Conservation (phyloP, 2,888 invertebrate genomes). For the Desoria tigrina region DNA sequence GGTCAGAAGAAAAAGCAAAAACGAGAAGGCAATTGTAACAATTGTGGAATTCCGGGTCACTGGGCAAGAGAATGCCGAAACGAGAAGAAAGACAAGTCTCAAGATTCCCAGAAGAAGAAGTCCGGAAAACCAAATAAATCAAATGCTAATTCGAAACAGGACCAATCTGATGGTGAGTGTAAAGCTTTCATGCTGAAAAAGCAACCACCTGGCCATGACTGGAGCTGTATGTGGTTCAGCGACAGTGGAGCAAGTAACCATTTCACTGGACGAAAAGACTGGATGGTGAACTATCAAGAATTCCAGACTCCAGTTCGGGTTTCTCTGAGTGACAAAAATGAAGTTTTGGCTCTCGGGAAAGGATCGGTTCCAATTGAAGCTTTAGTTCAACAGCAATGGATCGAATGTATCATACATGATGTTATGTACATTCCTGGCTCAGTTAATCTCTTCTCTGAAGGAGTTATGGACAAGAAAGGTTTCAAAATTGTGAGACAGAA, state of each 20-base stretch:
- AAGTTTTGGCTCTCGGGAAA: constrained; percentile 1
- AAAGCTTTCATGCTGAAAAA: neutral
- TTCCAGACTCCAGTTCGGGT: constrained; percentile 15
- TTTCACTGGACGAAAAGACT: constrained; percentile 29
- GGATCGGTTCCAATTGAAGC: constrained; percentile 32
- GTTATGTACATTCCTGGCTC: constrained; percentile 30
- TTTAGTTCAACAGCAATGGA: constrained; percentile 19
- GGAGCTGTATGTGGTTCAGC: constrained; percentile 10
- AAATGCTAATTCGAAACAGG: neutral
- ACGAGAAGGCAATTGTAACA: neutral
- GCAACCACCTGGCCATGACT: neutral
- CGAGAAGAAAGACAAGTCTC: neutral
- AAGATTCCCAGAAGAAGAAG: neutral
- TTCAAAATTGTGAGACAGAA: constrained; percentile 22
- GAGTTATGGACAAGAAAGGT: constrained; percentile 30
- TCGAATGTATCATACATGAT: constrained; percentile 16
- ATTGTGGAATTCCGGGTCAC: neutral
- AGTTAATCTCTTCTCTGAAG: constrained; percentile 38
- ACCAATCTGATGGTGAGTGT: neutral
- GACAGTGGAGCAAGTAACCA: constrained; percentile 34
- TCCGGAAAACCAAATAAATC: neutral
- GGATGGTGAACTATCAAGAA: constrained; percentile 30
- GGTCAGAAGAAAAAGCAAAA: neutral
- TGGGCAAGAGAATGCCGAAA: constrained; percentile 8
- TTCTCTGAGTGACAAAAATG: constrained; percentile 18